Conservation (phyloP, 2,113 vertebrate species). For the Pollachius pollachius region DNA sequence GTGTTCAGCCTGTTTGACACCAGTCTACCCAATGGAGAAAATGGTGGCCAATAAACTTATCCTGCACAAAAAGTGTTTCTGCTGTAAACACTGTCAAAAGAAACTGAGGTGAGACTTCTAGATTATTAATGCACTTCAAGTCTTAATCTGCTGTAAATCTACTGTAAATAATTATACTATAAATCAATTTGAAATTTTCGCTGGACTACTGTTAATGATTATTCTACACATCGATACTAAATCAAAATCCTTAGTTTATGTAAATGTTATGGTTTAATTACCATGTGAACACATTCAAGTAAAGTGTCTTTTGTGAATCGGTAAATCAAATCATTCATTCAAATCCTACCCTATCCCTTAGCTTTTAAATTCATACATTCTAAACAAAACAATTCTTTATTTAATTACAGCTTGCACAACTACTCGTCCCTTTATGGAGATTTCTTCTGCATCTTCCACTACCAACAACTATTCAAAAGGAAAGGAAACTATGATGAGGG, state of each 20-base stretch:
- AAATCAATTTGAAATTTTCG: not conserved
- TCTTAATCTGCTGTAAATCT: not conserved
- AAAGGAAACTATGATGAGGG: conserved; percentile 78
- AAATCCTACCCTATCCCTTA: not conserved
- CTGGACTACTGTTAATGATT: not conserved
- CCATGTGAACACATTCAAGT: too few species aligned
- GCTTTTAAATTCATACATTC: not conserved
- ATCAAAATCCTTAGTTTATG: too few species aligned
- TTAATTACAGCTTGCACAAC: conserved; percentile 70
- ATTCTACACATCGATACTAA: too few species aligned
- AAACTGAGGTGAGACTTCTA: conserved; percentile 79
- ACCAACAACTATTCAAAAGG: conserved; percentile 73
- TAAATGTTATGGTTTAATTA: too few species aligned
- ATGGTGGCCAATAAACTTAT: conserved; percentile 71
- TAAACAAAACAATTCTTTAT: conserved; percentile 10
- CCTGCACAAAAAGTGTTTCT: conserved; percentile 80
- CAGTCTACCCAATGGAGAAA: conserved; percentile 77
- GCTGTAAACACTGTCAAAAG: conserved; percentile 80
- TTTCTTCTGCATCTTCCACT: conserved; percentile 76
- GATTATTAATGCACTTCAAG: not conserved
- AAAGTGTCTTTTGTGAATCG: too few species aligned
- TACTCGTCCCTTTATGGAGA: conserved; percentile 75
- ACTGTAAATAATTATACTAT: not conserved
- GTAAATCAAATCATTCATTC: not conserved
- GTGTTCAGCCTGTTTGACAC: conserved; percentile 77